Evolutionary conservation across 2,797 vertebrate species (phyloP), one percentile per base, ranked within the genome.

Genomic region (Darevskia mixta): DNA sequence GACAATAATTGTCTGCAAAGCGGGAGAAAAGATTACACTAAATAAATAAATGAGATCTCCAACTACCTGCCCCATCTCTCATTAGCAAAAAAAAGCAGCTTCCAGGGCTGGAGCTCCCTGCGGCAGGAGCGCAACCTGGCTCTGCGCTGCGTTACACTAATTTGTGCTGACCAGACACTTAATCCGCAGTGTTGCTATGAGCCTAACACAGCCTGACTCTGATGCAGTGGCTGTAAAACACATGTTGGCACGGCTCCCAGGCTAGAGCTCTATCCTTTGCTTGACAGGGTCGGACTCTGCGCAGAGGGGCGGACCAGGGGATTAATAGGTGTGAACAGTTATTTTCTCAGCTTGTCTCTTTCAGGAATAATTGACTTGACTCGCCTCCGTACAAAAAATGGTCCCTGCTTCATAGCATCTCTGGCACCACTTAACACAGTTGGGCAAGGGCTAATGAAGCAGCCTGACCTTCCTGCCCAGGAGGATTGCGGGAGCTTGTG

Each of bases 311-410:
- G 69, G 86, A 29, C 83, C 64, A 81, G 61, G 76, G 82, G 76
- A 73, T 84, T 87, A 90, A 87, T 84, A 80, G 82, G 89, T 87
- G 89, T 84, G 82, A 87, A 87, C 78, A 43, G 89, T 85, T 87
- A 81, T 90, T 90, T 90, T 90, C 86, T 87, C 89, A 87, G 86
- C 71, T 69, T 77, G 86, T 76, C 89, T 80, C 82, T 80, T 90
- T 85, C 89, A 67, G 58, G 77, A 85, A 90, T 83, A 80, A 84
- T 90, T 80, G 89, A 67, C 83, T 84, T 87, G 89, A 87, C 77
- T 90, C 69, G 29, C 69, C 18, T 67, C 45, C 45, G n/a, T 58
- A 80, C 73, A 41, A 35, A 27, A 77, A 17, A 32, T 67, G 58
- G 49, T 58, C 76, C 77, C 55, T 35, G 8, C 69, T 73, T 89